These are phyloP conservation scores for Melierax canorus DNA, from an alignment of 2,113 vertebrate species.

Conservation along the genomic window DNA sequence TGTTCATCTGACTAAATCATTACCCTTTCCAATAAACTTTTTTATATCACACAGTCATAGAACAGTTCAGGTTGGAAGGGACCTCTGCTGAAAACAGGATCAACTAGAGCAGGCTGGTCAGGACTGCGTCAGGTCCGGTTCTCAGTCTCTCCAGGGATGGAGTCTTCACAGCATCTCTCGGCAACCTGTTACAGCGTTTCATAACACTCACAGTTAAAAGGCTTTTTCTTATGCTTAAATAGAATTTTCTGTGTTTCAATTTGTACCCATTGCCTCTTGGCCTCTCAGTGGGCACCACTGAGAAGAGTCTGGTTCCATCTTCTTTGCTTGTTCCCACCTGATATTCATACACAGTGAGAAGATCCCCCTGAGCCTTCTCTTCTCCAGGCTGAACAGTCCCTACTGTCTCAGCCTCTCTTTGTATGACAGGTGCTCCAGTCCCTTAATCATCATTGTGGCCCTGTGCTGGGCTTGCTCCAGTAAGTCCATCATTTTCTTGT, in stretches of 20 bases:
- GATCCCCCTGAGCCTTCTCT: background rate
- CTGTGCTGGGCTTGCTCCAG: background rate
- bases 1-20: background rate
- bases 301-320: background rate
- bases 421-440: background rate
- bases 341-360: background rate
- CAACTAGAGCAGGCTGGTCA: background rate
- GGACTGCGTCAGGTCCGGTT: fast-evolving
- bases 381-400: background rate
- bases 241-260: background rate
- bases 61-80: background rate
- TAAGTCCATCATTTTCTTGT: background rate
- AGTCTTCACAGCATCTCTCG: background rate
- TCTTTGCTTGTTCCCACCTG: background rate
- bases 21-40: fast-evolving
- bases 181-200: background rate
- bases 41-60: background rate
- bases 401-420: background rate
- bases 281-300: background rate
- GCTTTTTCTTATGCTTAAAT: background rate
- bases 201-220: background rate
- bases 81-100: background rate
- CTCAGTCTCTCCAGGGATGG: background rate
- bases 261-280: background rate
- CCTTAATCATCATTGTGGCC: background rate